phyloP scores from a whole-genome alignment of 2,113 vertebrate species.

The Stegostoma tigrinum region DNA sequence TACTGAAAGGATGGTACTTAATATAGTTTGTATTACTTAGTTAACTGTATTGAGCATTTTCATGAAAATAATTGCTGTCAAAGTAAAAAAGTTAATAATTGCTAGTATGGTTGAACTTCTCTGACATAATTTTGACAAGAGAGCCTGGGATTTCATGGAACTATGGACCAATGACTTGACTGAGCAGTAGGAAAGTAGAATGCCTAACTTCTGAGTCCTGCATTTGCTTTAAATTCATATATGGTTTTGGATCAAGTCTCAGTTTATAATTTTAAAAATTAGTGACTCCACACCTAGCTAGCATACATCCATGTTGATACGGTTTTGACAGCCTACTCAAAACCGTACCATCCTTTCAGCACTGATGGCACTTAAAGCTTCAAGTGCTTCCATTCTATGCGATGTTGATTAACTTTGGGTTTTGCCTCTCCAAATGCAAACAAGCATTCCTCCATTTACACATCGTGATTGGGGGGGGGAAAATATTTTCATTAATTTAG shows the following conservation, averaged over 20 bases:
- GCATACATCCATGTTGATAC: neutral
- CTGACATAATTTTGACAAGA: neutral
- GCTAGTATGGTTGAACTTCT: neutral
- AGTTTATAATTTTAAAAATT: neutral
- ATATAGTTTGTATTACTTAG: neutral
- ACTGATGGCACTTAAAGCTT: neutral
- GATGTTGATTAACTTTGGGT: neutral
- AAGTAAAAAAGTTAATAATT: neutral
- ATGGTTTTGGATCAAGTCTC: neutral
- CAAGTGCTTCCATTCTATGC: neutral
- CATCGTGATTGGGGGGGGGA: neutral
- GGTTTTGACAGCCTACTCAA: no score
- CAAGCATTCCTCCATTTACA: neutral
- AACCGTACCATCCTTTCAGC: neutral
- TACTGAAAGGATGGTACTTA: no score
- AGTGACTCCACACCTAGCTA: neutral
- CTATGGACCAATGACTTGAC: neutral
- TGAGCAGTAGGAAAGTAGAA: neutral
- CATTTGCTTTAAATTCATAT: neutral
- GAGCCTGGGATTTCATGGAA: neutral
- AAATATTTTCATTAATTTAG: neutral
- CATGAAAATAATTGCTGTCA: neutral
- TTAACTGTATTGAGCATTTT: neutral
- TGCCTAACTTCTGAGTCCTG: neutral
- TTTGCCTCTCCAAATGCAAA: neutral